Evolutionary conservation across 2,888 invertebrate species (phyloP).

Genomic region (Escarpia spicata): DNA sequence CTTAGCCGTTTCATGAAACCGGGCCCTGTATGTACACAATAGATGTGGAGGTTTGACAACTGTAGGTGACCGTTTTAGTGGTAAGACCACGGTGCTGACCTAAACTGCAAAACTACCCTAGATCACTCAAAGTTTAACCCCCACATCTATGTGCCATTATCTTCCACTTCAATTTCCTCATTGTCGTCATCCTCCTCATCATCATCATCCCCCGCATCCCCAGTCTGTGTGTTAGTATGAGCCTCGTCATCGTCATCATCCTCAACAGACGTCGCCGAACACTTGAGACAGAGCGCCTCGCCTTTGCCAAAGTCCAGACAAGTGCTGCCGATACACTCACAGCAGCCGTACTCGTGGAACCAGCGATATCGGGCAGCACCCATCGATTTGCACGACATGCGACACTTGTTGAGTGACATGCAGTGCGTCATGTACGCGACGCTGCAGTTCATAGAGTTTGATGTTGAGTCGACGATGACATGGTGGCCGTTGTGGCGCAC

Average conservation of each 20-base stretch:
- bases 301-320: constrained; percentile 85
- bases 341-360: constrained; percentile 91
- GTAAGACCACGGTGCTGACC: too few relatives aligned
- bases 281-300: constrained; percentile 48
- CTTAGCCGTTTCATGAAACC: too few relatives aligned
- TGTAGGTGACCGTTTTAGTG: too few relatives aligned
- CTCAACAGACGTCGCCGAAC: constrained; percentile 32
- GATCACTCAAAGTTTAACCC: not conserved
- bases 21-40: too few relatives aligned
- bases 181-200: not conserved
- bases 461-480: constrained; percentile 27
- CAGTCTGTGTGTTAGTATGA: not conserved
- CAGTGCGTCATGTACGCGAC: constrained; percentile 91
- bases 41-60: too few relatives aligned
- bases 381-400: constrained; percentile 81
- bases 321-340: constrained; percentile 88
- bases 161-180: not conserved
- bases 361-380: constrained; percentile 85
- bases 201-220: not conserved
- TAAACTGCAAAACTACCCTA: not conserved
- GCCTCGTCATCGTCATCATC: not conserved
- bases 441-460: constrained; percentile 79
- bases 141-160: not conserved
- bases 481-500: constrained; percentile 33
- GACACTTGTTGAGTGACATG: constrained; percentile 88